Evolutionary conservation across 2,888 invertebrate genomes (phyloP).

Genomic region (Drosophila colorata): DNA sequence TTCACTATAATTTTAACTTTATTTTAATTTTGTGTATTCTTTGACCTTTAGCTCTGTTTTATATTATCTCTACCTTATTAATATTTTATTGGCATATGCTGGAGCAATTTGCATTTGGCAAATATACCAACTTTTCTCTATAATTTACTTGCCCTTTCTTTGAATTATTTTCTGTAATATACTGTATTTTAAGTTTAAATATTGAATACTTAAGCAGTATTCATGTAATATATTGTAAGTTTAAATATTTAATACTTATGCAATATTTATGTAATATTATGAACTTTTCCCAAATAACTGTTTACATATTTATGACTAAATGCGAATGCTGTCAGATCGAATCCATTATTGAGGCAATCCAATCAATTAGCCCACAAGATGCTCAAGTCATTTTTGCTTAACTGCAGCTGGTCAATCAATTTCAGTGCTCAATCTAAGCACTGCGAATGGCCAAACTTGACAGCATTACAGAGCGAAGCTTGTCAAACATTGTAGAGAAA

Average conservation of each 20-base stretch:
- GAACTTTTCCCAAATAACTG: background rate
- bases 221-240: background rate
- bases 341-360: conserved; percentile 29
- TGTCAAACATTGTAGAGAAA: conserved; percentile 25
- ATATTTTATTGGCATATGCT: too few species aligned
- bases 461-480: conserved; percentile 53
- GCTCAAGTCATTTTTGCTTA: conserved; percentile 44
- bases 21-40: background rate
- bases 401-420: conserved; percentile 56
- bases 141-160: too few species aligned
- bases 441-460: conserved; percentile 36
- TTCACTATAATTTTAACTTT: background rate
- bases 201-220: background rate
- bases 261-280: background rate
- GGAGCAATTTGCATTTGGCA: too few species aligned
- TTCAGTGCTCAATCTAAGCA: conserved; percentile 24
- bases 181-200: background rate
- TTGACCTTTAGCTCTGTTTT: background rate
- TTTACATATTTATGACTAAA: conserved; percentile 17
- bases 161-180: background rate
- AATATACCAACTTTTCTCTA: too few species aligned
- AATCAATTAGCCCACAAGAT: conserved; percentile 59
- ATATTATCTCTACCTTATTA: too few species aligned
- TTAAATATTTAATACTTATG: background rate
- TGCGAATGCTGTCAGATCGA: conserved; percentile 4